Conservation (phyloP, 1,140 invertebrate genomes). For the Samia ricini region DNA sequence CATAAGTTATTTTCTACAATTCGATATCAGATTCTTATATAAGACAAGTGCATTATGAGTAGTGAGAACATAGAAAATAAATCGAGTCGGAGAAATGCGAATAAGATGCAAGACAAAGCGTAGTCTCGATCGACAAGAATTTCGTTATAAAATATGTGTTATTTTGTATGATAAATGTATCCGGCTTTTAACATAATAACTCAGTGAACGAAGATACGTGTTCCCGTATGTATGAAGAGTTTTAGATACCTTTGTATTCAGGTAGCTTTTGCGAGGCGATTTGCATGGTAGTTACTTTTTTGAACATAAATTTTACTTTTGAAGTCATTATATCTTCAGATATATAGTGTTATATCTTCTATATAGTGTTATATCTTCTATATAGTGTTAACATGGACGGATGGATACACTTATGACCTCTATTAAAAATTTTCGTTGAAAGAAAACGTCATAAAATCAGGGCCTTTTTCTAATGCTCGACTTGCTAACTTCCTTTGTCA, state of each 20-base stretch:
- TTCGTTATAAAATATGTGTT: slow-evolving; percentile 63
- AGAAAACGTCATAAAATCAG: no score
- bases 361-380: no score
- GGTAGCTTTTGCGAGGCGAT: slow-evolving; percentile 1
- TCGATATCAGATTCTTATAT: no score
- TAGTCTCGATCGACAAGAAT: slow-evolving; percentile 56
- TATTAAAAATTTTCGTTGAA: no score
- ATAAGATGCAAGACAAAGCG: slow-evolving; percentile 35
- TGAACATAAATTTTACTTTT: not conserved
- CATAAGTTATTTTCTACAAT: no score
- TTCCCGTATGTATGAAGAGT: slow-evolving; percentile 15
- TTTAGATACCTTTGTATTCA: slow-evolving; percentile 9
- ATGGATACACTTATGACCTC: no score
- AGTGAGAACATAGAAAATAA: not conserved
- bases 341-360: no score
- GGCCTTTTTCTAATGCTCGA: no score
- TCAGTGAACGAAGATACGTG: slow-evolving; percentile 20
- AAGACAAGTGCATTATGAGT: not conserved
- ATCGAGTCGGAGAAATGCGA: not conserved
- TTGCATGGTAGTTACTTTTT: not conserved
- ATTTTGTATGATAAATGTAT: slow-evolving; percentile 60
- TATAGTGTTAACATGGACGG: no score
- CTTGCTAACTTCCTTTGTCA: no score
- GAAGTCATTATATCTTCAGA: no score
- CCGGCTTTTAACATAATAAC: slow-evolving; percentile 49